Evolutionary conservation across 2,797 vertebrate genomes (phyloP).

Genomic region (Esox masquinongy): DNA sequence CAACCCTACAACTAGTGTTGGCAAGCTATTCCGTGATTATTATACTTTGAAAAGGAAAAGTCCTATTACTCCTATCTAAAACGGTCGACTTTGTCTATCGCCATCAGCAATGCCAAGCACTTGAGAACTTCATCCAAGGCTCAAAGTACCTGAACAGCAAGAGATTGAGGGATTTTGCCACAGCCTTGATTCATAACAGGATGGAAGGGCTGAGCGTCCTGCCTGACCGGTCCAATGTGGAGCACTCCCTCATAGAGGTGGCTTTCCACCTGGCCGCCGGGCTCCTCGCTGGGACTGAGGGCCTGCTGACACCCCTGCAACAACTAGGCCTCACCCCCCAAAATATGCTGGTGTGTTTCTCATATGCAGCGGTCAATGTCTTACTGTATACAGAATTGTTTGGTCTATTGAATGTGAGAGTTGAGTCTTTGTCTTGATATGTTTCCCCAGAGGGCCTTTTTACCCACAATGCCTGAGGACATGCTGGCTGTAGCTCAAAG

Average conservation of each 20-base stretch:
- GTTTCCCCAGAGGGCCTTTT: constrained; percentile 76
- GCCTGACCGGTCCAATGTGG: constrained; percentile 20
- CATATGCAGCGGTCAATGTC: neutral
- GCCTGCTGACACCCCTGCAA: constrained; percentile 76
- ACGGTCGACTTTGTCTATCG: neutral
- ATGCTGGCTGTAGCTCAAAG: constrained; percentile 73
- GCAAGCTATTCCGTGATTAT: constrained; percentile 56
- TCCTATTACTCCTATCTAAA: too few species aligned
- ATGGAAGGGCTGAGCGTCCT: constrained; percentile 59
- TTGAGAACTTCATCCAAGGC: constrained; percentile 70
- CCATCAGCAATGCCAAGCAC: constrained; percentile 72
- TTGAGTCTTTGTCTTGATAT: constrained; percentile 19
- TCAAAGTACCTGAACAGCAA: constrained; percentile 62
- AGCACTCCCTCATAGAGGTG: constrained; percentile 67
- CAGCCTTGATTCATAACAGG: constrained; percentile 73
- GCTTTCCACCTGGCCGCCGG: constrained; percentile 78
- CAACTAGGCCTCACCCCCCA: constrained; percentile 76
- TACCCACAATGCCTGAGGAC: constrained; percentile 96
- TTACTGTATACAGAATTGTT: neutral
- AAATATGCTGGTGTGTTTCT: constrained; percentile 80
- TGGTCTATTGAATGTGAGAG: neutral
- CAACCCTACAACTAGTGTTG: too few species aligned
- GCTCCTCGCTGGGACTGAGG: constrained; percentile 73
- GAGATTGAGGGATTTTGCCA: constrained; percentile 69
- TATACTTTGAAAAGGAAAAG: too few species aligned